Percentiles rank a stretch among this genome's conserved stretches.
Conservation (phyloP, 2,888 invertebrate genomes). For the Brenthis daphne region DNA sequence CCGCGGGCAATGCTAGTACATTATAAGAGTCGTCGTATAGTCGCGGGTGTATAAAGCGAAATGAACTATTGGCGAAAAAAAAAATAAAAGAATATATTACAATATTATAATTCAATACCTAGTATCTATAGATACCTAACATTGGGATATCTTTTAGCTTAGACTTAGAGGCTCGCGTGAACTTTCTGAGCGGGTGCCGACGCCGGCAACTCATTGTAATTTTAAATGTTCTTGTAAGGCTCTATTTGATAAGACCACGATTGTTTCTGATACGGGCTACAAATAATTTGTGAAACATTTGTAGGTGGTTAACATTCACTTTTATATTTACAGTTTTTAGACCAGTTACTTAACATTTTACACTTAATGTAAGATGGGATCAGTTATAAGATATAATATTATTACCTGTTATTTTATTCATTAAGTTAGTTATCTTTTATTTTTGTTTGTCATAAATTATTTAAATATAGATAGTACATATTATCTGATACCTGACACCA, state of each 20-base stretch:
- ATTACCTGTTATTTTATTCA: too few species aligned
- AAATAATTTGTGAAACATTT: conserved; percentile 38
- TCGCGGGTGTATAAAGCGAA: too few species aligned
- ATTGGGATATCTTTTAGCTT: conserved; percentile 14
- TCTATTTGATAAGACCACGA: conserved; percentile 35
- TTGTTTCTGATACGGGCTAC: conserved; percentile 38
- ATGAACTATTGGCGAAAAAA: not conserved
- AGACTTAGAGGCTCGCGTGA: conserved; percentile 52
- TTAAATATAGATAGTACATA: too few species aligned
- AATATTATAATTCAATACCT: conserved; percentile 4
- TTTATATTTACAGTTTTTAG: conserved; percentile 15
- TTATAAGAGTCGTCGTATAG: too few species aligned
- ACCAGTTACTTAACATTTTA: not conserved
- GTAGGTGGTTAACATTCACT: conserved; percentile 16
- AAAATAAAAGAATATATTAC: not conserved
- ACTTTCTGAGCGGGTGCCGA: conserved; percentile 61
- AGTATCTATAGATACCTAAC: not conserved
- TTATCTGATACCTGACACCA: too few species aligned
- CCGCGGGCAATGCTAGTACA: too few species aligned
- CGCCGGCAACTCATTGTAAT: conserved; percentile 73
- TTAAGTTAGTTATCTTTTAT: too few species aligned
- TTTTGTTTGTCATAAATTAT: too few species aligned
- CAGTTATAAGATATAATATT: too few species aligned
- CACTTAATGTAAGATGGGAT: too few species aligned
- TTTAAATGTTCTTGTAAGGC: conserved; percentile 70